Evolutionary conservation across 2,797 vertebrate species (phyloP), one percentile per base, ranked within the genome.

Genomic region (Clarias platycephalus): DNA sequence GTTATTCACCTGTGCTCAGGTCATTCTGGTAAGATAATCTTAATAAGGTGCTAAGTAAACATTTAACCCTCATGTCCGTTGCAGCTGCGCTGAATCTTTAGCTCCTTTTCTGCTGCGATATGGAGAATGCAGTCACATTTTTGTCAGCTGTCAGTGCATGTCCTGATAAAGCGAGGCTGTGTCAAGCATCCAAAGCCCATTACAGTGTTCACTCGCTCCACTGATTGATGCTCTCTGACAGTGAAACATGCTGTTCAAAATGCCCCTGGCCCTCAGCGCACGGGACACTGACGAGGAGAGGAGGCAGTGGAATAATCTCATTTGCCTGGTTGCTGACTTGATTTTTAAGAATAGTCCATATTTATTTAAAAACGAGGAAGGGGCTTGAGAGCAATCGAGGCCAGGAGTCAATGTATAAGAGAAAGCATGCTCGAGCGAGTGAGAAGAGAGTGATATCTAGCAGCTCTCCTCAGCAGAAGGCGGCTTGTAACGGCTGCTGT

Each of bases 131-230:
- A 84, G 86, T 83, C 71, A 81, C 72, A 86, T 72, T 53, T 84
- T 80, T 85, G 75, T 22, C 7, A 58, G 68, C 82, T 71, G 72
- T 62, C 91, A 86, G 90, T 88, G 90, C 91, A 92, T 91, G 91
- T 92, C 92, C 93, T 93, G 92, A 94, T 94, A 92, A 93, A 94
- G 91, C 91, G 88, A 91, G 90, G 91, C 89, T 87, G 90, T 91
- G 92, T 94, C 93, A 93, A 92, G 93, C 93, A 93, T 92, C 93
- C 91, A 95, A 94, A 95, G 94, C 93, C 92, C 93, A 95, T 95
- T 94, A 95, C 92, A 93, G 92, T 93, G 88, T 91, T 93, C 91
- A 91, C 90, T 86, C 90, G 91, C 90, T 87, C 84, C 24, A 40
- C 81, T 92, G 94, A 95, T 93, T 92, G 94, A 94, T 94, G 92